phyloP scores from a whole-genome alignment of 1,140 invertebrate genomes.

The Diabrotica virgifera region DNA sequence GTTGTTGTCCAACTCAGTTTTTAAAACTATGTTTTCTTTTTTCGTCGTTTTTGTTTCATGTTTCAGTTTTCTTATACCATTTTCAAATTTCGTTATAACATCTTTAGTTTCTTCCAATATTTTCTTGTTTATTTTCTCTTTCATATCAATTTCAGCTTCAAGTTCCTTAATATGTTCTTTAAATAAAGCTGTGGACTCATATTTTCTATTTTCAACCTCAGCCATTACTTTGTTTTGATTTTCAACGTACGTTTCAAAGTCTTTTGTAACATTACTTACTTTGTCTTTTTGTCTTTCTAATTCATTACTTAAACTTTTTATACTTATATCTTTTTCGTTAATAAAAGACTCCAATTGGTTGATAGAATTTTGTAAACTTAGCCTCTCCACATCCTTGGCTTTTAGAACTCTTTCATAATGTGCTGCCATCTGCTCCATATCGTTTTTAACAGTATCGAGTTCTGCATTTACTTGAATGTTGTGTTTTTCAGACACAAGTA shows the following conservation, averaged over 20 bases:
- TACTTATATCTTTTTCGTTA: conserved; percentile 28
- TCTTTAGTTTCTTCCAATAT: conserved; percentile 48
- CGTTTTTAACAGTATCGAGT: conserved; percentile 44
- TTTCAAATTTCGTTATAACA: conserved; percentile 45
- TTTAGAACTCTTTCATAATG: conserved; percentile 44
- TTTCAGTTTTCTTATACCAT: conserved; percentile 46
- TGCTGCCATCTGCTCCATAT: conserved; percentile 46
- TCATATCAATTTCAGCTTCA: conserved; percentile 34
- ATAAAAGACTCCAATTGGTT: conserved; percentile 38
- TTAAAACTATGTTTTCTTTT: conserved; percentile 54
- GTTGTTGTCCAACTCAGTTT: conserved; percentile 48
- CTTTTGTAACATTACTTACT: conserved; percentile 27
- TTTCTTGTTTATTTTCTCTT: conserved; percentile 43
- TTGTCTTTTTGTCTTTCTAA: conserved; percentile 30
- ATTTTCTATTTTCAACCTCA: conserved; percentile 27
- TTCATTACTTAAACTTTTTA: conserved; percentile 28
- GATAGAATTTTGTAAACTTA: conserved; percentile 40
- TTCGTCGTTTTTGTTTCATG: conserved; percentile 42
- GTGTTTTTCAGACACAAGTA: conserved; percentile 45
- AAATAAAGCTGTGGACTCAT: conserved; percentile 31
- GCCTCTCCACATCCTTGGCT: conserved; percentile 44
- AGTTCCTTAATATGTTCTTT: conserved; percentile 36
- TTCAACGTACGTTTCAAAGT: conserved; percentile 31
- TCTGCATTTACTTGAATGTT: conserved; percentile 46
- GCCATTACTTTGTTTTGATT: conserved; percentile 27